Percentiles rank a stretch among this genome's conserved stretches.
These are phyloP conservation scores for Pollenia labialis DNA, from an alignment of 2,888 invertebrate species.

Conservation along the genomic window DNA sequence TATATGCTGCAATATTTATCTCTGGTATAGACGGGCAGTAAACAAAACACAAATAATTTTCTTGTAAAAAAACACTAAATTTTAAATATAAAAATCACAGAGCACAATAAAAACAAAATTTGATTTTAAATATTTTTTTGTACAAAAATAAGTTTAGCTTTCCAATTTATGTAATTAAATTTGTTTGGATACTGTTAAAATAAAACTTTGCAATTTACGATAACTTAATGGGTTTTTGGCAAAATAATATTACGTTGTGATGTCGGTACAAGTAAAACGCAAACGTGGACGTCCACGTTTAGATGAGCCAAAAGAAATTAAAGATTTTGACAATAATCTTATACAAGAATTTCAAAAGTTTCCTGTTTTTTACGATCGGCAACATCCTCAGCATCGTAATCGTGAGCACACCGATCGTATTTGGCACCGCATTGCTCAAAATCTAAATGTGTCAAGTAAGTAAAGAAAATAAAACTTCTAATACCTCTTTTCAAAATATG, in stretches of 20 bases:
- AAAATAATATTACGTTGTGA: background rate
- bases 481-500: background rate
- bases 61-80: too few relatives aligned
- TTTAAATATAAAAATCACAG: too few relatives aligned
- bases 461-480: background rate
- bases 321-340: constrained; percentile 77
- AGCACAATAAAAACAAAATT: too few relatives aligned
- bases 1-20: too few relatives aligned
- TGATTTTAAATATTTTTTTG: too few relatives aligned
- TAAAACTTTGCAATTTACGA: too few relatives aligned
- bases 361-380: constrained; percentile 78
- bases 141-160: too few relatives aligned
- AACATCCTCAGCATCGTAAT: constrained; percentile 77
- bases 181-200: too few relatives aligned
- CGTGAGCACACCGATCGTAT: constrained; percentile 76
- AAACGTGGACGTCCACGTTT: constrained; percentile 78
- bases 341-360: constrained; percentile 78
- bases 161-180: too few relatives aligned
- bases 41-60: too few relatives aligned
- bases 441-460: constrained; percentile 67
- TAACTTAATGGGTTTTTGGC: too few relatives aligned
- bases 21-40: too few relatives aligned
- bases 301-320: constrained; percentile 75
- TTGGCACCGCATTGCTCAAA: constrained; percentile 77
- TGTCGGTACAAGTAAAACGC: constrained; percentile 73